Conservation (phyloP, 2,113 vertebrate species). For the Eurystomus gularis region DNA sequence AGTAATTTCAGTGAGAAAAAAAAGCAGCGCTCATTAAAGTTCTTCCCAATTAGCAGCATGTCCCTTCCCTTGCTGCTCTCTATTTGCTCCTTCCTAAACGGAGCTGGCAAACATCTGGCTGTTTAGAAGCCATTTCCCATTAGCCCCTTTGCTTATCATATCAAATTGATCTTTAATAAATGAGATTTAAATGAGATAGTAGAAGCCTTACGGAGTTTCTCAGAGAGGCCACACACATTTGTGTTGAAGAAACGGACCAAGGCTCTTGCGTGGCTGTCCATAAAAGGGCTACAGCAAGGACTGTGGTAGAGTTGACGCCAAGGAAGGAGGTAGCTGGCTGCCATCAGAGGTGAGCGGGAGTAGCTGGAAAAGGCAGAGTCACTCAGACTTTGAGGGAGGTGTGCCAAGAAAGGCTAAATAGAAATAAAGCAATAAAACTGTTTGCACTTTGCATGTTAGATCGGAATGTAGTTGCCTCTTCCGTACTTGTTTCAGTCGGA, state of each 20-base stretch:
- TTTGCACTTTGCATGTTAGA: too few species aligned
- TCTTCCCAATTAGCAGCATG: neutral
- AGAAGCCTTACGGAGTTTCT: neutral
- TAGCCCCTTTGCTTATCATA: neutral
- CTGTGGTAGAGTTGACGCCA: fast-evolving
- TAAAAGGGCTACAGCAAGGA: neutral
- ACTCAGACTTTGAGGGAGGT: neutral
- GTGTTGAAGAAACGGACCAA: neutral
- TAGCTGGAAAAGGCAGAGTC: neutral
- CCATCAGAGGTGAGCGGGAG: neutral
- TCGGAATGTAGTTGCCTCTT: too few species aligned
- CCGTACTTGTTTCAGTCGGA: too few species aligned
- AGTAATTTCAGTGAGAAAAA: neutral
- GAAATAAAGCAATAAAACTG: too few species aligned
- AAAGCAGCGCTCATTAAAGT: neutral
- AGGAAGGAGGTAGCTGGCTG: neutral
- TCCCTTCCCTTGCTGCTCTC: neutral
- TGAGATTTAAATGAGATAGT: neutral
- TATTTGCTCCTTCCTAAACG: neutral
- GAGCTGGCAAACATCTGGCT: neutral
- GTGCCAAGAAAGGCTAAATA: too few species aligned
- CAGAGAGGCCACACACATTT: neutral
- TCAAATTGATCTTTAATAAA: neutral
- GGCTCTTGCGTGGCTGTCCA: neutral
- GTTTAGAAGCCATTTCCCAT: neutral